Evolutionary conservation across 2,113 vertebrate species (phyloP).

Genomic region (Pomatostomus ruficeps): DNA sequence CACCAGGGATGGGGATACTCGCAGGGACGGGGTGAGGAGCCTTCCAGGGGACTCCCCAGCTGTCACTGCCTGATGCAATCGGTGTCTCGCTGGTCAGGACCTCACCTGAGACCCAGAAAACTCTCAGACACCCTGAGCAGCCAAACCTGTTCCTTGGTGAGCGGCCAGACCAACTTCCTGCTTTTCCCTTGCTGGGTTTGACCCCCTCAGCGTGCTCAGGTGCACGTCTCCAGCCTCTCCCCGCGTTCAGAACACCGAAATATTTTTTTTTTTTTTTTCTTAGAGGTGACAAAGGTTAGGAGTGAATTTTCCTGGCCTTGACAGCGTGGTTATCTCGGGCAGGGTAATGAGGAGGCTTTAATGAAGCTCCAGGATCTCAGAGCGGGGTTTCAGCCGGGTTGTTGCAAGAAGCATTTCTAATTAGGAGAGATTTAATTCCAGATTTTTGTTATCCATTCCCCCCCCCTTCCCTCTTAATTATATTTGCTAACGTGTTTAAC

Average conservation of each 20-base stretch:
- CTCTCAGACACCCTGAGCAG: neutral
- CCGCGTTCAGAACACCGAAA: fast-evolving
- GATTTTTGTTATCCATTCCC: neutral
- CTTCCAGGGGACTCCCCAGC: too few species aligned
- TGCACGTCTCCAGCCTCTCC: neutral
- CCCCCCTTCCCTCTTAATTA: neutral
- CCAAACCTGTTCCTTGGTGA: neutral
- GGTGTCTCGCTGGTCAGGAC: fast-evolving
- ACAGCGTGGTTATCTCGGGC: neutral
- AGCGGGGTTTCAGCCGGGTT: neutral
- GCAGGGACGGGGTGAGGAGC: too few species aligned
- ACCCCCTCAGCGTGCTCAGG: neutral
- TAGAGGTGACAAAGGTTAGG: neutral
- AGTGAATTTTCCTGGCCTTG: neutral
- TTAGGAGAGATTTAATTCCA: neutral
- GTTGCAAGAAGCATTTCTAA: neutral
- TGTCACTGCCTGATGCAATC: neutral
- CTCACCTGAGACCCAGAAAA: neutral
- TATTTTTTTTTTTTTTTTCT: neutral
- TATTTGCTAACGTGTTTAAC: neutral
- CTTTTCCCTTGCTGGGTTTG: neutral
- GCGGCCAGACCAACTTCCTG: neutral
- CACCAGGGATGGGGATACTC: too few species aligned
- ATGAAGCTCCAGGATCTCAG: neutral
- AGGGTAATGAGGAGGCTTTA: conserved; percentile 9